Evolutionary conservation across 2,888 invertebrate genomes (phyloP).

Genomic region (Dasysyrphus tricinctus): DNA sequence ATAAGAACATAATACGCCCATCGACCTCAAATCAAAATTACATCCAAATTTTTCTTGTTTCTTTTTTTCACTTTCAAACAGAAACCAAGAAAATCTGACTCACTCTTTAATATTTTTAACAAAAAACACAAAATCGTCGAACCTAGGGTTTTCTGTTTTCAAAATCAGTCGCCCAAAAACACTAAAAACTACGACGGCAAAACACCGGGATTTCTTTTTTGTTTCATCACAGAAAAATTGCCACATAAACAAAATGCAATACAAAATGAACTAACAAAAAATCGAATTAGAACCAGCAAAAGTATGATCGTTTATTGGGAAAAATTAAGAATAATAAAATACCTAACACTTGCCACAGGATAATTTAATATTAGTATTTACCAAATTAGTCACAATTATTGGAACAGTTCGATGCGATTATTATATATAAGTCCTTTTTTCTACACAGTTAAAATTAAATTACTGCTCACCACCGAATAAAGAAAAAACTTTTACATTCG

Average conservation of each 20-base stretch:
- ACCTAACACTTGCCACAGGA: neutral
- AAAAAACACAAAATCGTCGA: neutral
- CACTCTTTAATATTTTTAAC: conserved; percentile 7
- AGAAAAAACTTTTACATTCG: conserved; percentile 48
- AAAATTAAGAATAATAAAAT: neutral
- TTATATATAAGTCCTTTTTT: conserved; percentile 29
- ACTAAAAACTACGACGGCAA: neutral
- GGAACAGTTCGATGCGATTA: conserved; percentile 32
- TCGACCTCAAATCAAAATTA: conserved; percentile 22
- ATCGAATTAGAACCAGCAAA: conserved; percentile 13
- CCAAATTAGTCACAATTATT: conserved; percentile 42
- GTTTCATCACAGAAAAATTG: conserved; percentile 76
- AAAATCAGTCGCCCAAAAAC: neutral
- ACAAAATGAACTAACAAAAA: conserved; percentile 17
- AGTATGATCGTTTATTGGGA: neutral
- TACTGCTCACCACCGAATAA: conserved; percentile 51
- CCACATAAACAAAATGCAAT: conserved; percentile 78
- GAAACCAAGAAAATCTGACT: conserved; percentile 10
- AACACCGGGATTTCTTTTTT: conserved; percentile 59
- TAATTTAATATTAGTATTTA: conserved; percentile 37
- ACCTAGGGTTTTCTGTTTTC: neutral
- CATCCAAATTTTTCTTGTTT: neutral
- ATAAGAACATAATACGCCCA: conserved; percentile 29
- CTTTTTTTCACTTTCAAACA: neutral
- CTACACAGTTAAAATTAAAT: conserved; percentile 65